phyloP scores from a whole-genome alignment of 2,113 vertebrate species.

The Phyllostomus discolor region DNA sequence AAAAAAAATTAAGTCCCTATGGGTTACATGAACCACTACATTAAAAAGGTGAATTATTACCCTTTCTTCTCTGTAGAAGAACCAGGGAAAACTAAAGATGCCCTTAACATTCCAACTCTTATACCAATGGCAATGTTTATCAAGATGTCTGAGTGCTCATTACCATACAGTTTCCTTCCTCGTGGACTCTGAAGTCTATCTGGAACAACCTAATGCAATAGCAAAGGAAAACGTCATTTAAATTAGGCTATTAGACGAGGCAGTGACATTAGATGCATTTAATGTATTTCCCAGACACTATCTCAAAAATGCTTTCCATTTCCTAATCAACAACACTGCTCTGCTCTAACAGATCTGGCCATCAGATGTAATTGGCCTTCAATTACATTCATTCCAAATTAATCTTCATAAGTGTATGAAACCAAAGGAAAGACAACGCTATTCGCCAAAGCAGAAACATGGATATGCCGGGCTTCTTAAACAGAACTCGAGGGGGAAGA shows the following conservation, averaged over 20 bases:
- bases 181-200: constrained; percentile 28
- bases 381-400: constrained; percentile 68
- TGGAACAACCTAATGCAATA: constrained; percentile 43
- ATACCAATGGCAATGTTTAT: constrained; percentile 4
- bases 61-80: neutral
- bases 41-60: neutral
- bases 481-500: neutral
- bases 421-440: constrained; percentile 37
- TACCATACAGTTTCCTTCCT: constrained; percentile 41
- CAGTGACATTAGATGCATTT: constrained; percentile 51
- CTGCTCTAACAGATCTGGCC: constrained; percentile 62
- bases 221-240: constrained; percentile 53
- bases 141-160: constrained; percentile 15
- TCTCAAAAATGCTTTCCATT: constrained; percentile 66
- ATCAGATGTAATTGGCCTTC: constrained; percentile 64
- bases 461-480: neutral
- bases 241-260: constrained; percentile 53
- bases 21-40: constrained; percentile 13
- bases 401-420: constrained; percentile 58
- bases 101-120: constrained; percentile 31
- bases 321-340: constrained; percentile 60
- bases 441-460: neutral
- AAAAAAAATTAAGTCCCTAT: neutral
- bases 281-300: constrained; percentile 65
- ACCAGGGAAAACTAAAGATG: constrained; percentile 14